Evolutionary conservation across 2,113 vertebrate genomes (phyloP), one percentile per base, ranked within the genome.

Genomic region (Nettapus auritus): DNA sequence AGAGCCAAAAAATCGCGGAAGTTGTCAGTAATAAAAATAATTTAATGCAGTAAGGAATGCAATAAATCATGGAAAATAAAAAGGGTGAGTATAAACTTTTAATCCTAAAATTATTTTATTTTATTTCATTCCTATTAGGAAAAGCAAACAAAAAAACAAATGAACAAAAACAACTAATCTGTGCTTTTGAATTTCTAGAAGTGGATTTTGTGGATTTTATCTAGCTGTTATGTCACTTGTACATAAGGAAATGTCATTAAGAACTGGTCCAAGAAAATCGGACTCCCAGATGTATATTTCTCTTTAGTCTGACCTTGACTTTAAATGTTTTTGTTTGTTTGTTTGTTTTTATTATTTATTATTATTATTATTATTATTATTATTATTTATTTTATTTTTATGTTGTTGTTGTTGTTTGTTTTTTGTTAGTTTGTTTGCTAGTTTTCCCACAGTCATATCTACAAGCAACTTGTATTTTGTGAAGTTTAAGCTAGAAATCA

Each of bases 171-270:
- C 21, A 20, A 48, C 20, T 48, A 48, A 19, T 22, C 22, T 48
- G 20, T 7, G 57, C 8, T 48, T 77, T 56, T 67, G 4, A 63
- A 74, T 68, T 70, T 46, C 36, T 89, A 68, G n/a, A 82, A 87
- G 63, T 0, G 0, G 14, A n/a, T 8, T 55, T 87, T 36, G 63
- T 0, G 0, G 14, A n/a, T 8, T 55, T 87, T 36, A 52, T 62
- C n/a, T 56, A 56, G 21, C 5, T 23, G 23, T 56, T 66, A 28
- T 18, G 4, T 53, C 86, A 62, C 11, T 46, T 10, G 1, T 34
- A 64, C 9, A 2, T 44, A 36, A 81, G 71, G 13, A 64, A 42
- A 6, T n/a, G 33, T 40, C 7, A 9, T 87, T 64, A 71, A 15
- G 20, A 90, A 44, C 11, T 38, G 4, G 4, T 69, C 36, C 6